Conservation (phyloP, 2,888 invertebrate species). For the Dryococelus australis region DNA sequence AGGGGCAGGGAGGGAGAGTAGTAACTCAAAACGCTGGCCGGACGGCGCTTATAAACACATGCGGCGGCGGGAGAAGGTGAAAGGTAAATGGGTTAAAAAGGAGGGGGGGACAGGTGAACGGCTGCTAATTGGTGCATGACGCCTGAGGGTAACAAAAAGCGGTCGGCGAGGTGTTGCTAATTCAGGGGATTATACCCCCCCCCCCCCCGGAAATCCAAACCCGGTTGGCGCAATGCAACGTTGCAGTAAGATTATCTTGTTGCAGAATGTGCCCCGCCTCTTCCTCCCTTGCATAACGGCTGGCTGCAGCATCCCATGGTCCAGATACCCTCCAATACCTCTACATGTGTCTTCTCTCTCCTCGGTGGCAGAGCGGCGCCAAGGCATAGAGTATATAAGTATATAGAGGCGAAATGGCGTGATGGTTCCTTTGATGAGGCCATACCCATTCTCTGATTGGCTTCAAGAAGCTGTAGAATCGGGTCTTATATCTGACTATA, state of each 20-base stretch:
- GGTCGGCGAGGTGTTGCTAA: conserved; percentile 6
- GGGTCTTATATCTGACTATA: too few species aligned
- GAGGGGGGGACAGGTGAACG: not conserved
- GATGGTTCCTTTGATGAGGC: too few species aligned
- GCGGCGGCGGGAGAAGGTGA: not conserved
- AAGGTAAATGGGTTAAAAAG: not conserved
- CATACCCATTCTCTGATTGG: too few species aligned
- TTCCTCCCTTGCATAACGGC: not conserved
- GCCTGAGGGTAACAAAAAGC: not conserved
- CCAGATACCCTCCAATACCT: too few species aligned
- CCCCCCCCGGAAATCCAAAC: too few species aligned
- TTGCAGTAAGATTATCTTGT: not conserved
- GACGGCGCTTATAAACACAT: not conserved
- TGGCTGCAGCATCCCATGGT: too few species aligned
- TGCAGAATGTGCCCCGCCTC: not conserved
- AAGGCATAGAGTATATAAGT: too few species aligned
- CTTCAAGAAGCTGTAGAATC: too few species aligned
- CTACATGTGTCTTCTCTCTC: too few species aligned
- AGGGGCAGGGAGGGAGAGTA: not conserved
- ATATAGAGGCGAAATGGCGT: too few species aligned
- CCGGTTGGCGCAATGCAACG: not conserved
- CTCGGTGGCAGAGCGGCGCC: too few species aligned
- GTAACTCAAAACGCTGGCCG: not conserved
- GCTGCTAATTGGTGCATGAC: conserved; percentile 1
- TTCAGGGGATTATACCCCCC: not conserved